phyloP scores from a whole-genome alignment of 2,797 vertebrate species.

The Helicolenus hilgendorfi region DNA sequence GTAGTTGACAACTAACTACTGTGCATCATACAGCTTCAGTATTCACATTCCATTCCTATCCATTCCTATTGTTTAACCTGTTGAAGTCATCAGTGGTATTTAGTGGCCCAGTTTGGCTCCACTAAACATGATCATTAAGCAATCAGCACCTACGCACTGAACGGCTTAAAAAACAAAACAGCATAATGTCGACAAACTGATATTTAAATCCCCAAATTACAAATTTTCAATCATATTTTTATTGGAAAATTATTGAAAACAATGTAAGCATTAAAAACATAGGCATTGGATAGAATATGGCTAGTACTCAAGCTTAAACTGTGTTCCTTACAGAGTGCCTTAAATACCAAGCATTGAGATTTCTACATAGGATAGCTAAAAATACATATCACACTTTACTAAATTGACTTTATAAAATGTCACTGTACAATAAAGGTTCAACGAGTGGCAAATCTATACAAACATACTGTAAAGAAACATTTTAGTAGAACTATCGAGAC shows the following conservation, averaged over 20 bases:
- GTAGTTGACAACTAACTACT: neutral
- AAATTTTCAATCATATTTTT: constrained; percentile 79
- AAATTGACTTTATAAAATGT: constrained; percentile 88
- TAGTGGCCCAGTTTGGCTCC: neutral
- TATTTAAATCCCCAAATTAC: neutral
- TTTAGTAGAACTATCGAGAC: constrained; percentile 78
- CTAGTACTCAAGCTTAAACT: constrained; percentile 84
- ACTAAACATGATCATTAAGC: neutral
- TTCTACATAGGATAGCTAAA: constrained; percentile 86
- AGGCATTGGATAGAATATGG: constrained; percentile 86
- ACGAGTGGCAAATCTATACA: constrained; percentile 86
- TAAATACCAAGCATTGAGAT: constrained; percentile 84
- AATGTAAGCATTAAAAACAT: constrained; percentile 87
- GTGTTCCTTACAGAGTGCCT: constrained; percentile 81
- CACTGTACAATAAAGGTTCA: constrained; percentile 88
- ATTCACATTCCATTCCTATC: neutral
- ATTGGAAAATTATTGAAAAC: constrained; percentile 87
- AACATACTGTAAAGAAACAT: constrained; percentile 84
- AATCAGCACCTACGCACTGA: neutral
- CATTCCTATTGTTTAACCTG: neutral
- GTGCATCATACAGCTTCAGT: neutral
- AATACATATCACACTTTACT: constrained; percentile 89
- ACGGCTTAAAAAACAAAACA: neutral
- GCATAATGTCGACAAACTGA: neutral
- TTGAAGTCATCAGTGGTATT: neutral